Evolutionary conservation across 2,888 invertebrate species (phyloP), one percentile per base, ranked within the genome.

Genomic region (Electrophaes corylata): DNA sequence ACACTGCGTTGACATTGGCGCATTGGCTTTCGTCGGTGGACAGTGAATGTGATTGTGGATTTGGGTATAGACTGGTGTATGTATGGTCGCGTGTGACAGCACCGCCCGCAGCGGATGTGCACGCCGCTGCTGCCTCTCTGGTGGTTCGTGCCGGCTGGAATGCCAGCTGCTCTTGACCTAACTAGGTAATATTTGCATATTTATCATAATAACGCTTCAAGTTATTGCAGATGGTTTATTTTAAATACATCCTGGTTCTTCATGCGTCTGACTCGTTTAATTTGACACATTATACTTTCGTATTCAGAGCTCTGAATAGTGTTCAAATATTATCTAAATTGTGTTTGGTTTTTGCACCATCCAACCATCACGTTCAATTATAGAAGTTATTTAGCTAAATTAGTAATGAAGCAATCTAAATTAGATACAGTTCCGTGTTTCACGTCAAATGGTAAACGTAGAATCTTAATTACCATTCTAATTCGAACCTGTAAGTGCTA

Each of bases 131-230:
- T 87, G 84, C 88, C 81, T 75, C 71, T 77, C 75, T 86, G 85
- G 88, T 88, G 85, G 84, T 81, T 83, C 74, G 81, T 84, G 79
- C 81, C 83, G 83, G 83, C 85, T 90, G 92, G 88, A 91, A 90
- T 92, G 91, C 91, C 91, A 88, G 85, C 89, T 84, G 91, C 91
- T 87, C 90, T 91, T 88, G 91, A 91, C 86, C 86, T 91, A 79
- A 88, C 90, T 83, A 91, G 91, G 91, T 91, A 90, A 77, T 50
- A 66, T 70, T 69, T 62, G 57, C 62, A 61, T 59, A 53, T 46
- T 46, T 59, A 60, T 46, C 43, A 41, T 49, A 56, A 31, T 26
- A 50, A 65, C 37, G 16, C 4, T 23, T 6, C 4, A 23, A 23
- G 23, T 23, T 23, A 23, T n/a, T n/a, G n/a, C n/a, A n/a, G n/a